Evolutionary conservation across 2,888 invertebrate species (phyloP).

Genomic region (Mechanitis mazaeus): DNA sequence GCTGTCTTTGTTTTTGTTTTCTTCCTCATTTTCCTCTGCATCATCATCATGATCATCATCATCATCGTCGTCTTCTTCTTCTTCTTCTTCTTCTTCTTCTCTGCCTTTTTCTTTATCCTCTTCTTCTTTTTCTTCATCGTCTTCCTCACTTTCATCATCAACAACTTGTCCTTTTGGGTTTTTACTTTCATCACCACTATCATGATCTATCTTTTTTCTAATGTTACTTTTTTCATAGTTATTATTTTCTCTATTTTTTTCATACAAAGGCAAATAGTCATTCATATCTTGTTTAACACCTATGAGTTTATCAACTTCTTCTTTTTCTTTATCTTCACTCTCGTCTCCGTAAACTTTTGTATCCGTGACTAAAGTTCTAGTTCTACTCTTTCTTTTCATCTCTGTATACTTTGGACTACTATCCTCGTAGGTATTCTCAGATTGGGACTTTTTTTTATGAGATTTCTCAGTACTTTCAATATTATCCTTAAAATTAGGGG

Average conservation of each 20-base stretch:
- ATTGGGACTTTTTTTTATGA: conserved; percentile 8
- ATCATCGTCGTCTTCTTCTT: too few species aligned
- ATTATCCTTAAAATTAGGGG: conserved; percentile 36
- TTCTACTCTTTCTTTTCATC: conserved; percentile 61
- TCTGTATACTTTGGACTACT: conserved; percentile 53
- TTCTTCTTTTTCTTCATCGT: conserved; percentile 33
- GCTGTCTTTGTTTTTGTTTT: conserved; percentile 35
- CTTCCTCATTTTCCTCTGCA: conserved; percentile 33
- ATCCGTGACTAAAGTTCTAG: conserved; percentile 67
- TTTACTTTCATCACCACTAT: conserved; percentile 30
- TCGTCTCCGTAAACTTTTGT: conserved; percentile 61
- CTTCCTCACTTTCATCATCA: conserved; percentile 32
- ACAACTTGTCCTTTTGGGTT: conserved; percentile 32
- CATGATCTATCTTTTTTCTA: conserved; percentile 16
- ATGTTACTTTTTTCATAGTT: conserved; percentile 23
- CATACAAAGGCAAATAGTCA: conserved; percentile 60
- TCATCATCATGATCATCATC: conserved; percentile 34
- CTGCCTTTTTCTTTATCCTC: conserved; percentile 35
- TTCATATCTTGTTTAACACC: conserved; percentile 57
- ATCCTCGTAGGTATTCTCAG: conserved; percentile 11
- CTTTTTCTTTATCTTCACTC: conserved; percentile 50
- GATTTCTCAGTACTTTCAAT: conserved; percentile 17
- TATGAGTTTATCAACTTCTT: conserved; percentile 63
- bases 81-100: conserved; percentile 30
- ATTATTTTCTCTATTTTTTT: conserved; percentile 41